Percentiles rank a stretch among this genome's conserved stretches.
These are phyloP conservation scores for Polyommatus icarus DNA, from an alignment of 2,888 invertebrate genomes.

Conservation along the genomic window DNA sequence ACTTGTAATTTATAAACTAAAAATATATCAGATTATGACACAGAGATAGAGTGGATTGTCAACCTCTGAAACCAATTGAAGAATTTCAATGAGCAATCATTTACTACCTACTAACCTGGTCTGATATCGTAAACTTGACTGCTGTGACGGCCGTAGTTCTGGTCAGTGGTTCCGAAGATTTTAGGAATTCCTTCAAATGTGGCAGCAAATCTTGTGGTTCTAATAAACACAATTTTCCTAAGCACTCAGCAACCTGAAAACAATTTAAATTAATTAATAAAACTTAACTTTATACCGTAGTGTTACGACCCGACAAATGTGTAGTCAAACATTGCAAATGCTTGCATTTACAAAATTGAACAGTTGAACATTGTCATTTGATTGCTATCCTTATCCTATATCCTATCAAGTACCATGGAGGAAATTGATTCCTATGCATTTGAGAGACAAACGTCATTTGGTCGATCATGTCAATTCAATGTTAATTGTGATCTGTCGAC, in stretches of 20 bases:
- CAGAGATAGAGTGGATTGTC: background rate
- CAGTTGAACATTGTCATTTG: too few relatives aligned
- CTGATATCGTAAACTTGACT: slow-evolving; percentile 98
- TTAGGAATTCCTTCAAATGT: slow-evolving; percentile 90
- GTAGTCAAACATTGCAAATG: too few relatives aligned
- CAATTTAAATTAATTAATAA: too few relatives aligned
- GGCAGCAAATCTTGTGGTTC: slow-evolving; percentile 94
- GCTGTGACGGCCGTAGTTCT: slow-evolving; percentile 98
- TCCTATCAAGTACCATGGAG: too few relatives aligned
- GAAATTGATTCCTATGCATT: too few relatives aligned
- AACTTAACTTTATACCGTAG: background rate
- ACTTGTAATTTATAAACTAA: too few relatives aligned
- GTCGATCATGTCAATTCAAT: too few relatives aligned
- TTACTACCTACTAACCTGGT: slow-evolving; percentile 83
- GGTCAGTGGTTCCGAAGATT: slow-evolving; percentile 90
- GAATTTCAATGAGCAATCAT: background rate
- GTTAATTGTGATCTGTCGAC: too few relatives aligned
- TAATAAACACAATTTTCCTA: slow-evolving; percentile 96
- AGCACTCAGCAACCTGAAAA: slow-evolving; percentile 93
- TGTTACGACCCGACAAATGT: too few relatives aligned
- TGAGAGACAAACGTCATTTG: too few relatives aligned
- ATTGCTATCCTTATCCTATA: too few relatives aligned
- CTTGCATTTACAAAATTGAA: too few relatives aligned
- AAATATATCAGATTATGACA: background rate
- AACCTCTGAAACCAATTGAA: background rate